Base-by-base conservation (phyloP, 2,888 invertebrate genomes). In the Campopleginae sp. region DNA sequence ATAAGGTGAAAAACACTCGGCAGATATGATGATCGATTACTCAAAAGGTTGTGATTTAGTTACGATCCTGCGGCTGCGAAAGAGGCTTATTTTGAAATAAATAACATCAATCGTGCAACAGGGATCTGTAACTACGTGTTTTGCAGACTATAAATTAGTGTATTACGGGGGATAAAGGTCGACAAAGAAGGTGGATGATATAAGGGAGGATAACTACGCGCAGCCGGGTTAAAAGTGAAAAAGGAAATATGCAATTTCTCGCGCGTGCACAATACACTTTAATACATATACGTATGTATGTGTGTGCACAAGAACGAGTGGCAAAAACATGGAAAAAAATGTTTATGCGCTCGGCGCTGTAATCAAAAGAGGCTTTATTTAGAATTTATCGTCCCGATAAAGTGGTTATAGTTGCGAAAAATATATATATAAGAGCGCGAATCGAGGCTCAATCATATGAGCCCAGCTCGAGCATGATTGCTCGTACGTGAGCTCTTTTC, bases 351-450 rank as follows among this genome's bases (percentile, higher is more conserved):
- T 58, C 48, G 46, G 58, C 86, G 89, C 90, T 91, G 89, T 92
- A 92, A 92, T 92, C 91, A 91, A 91, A 91, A 90, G 92, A 90
- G 89, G 89, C 91, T 92, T 92, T 90, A 91, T 93, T 92, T 92
- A 91, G 86, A 87, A 85, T 86, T 85, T 86, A 88, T 89, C 89
- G 89, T 90, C 89, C 58, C 90, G 92, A 93, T 93, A 92, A 93
- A 93, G 93, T 93, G 93, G 93, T 93, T 93, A 93, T 91, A 90
- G 92, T 74, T 44, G 74, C 54, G 86, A 86, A 84, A 80, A 74
- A 91, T 66, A 66, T 77, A 77, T 42, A 77, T 48, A 33, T 65
- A 74, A 63, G 65, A 90, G 90, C 91, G 92, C 90, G 91, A 91
- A 92, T 92, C 91, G 92, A 75, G 90, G 87, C 91, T 86, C 92